Evolutionary conservation across 2,888 invertebrate genomes (phyloP).

Genomic region (Andrena flavipes): DNA sequence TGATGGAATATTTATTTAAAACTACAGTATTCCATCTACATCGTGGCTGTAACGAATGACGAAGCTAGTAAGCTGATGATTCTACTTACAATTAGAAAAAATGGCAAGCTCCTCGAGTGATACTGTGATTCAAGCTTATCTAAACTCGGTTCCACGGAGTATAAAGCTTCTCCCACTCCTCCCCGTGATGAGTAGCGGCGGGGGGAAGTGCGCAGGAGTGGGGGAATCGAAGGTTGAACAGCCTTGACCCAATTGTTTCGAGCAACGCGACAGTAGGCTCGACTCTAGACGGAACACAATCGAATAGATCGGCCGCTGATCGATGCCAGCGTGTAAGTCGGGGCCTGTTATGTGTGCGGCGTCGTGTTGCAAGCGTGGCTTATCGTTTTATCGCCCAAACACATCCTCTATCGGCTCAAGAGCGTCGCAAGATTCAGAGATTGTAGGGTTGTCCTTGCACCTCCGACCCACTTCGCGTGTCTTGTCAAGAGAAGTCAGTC

Average conservation of each 20-base stretch:
- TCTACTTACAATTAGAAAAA: background rate
- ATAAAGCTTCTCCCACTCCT: background rate
- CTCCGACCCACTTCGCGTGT: constrained; percentile 78
- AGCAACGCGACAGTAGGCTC: background rate
- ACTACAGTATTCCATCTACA: too few species aligned
- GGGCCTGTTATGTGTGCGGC: constrained; percentile 33
- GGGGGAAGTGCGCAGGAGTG: background rate
- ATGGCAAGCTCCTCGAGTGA: background rate
- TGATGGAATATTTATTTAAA: too few species aligned
- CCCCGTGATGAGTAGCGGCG: background rate
- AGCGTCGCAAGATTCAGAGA: constrained; percentile 42
- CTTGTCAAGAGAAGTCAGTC: constrained; percentile 67
- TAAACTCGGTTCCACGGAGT: background rate
- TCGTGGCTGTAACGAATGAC: background rate
- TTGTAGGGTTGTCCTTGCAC: constrained; percentile 68
- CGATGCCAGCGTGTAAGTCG: constrained; percentile 14
- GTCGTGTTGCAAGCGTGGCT: constrained; percentile 42
- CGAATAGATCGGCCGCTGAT: constrained; percentile 31
- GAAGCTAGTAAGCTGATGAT: background rate
- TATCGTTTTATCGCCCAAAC: constrained; percentile 47
- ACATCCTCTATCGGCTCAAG: constrained; percentile 32
- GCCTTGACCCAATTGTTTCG: constrained; percentile 15
- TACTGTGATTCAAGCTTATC: background rate
- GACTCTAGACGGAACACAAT: constrained; percentile 8
- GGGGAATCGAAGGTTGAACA: background rate